A percentile compares a stretch with the other conserved stretches of the same genome.
Conservation (phyloP, 2,888 invertebrate species). For the Calameuta pallipes region DNA sequence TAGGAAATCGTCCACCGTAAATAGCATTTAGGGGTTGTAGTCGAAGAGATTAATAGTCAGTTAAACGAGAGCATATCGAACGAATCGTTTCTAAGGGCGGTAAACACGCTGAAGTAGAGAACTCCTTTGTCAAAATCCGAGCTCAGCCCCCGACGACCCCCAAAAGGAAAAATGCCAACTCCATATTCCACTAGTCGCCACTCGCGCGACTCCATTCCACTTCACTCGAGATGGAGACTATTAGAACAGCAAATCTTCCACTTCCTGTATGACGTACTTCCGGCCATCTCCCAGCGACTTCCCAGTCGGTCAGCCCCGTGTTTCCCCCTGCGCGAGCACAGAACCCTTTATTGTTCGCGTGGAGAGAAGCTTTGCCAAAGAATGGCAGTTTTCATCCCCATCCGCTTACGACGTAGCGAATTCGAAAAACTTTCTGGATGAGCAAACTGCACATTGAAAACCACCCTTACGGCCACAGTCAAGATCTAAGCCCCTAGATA, state of each 20-base stretch:
- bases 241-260: background rate
- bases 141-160: background rate
- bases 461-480: background rate
- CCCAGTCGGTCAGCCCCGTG: background rate
- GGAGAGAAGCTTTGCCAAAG: background rate
- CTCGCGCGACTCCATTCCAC: background rate
- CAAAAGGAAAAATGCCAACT: background rate
- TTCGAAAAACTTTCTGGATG: background rate
- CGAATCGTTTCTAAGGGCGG: slow-evolving; percentile 35
- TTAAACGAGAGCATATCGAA: slow-evolving; percentile 36
- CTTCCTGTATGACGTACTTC: background rate
- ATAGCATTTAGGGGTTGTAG: background rate
- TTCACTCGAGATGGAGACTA: background rate
- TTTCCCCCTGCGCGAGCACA: background rate
- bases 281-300: background rate
- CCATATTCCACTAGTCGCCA: background rate
- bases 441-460: background rate
- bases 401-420: background rate
- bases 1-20: background rate
- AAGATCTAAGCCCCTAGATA: background rate
- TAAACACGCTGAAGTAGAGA: slow-evolving; percentile 37
- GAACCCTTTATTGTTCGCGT: background rate
- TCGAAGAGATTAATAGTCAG: background rate
- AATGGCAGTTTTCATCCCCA: background rate
- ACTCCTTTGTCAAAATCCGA: background rate